A percentile compares a stretch with the other conserved stretches of the same genome.
These are phyloP conservation scores for Cynodonichthys magdalenae DNA, from an alignment of 2,797 vertebrate species.

Conservation along the genomic window DNA sequence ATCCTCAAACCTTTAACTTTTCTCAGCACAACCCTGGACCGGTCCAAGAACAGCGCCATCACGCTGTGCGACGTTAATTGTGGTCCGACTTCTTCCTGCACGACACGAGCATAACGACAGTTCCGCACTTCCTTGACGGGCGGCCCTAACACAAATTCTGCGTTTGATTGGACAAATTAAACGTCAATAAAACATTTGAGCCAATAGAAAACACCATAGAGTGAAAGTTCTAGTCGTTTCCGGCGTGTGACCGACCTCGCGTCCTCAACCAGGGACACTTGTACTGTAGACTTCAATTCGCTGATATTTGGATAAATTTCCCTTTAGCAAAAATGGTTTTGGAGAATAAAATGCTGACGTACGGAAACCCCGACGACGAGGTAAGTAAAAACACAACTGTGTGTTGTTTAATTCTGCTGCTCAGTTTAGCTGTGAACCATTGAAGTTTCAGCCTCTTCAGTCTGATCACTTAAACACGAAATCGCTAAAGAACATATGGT, in stretches of 20 bases:
- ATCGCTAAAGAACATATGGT: no score
- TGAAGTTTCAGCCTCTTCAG: no score
- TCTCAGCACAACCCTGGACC: conserved; percentile 45
- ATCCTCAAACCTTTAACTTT: conserved; percentile 59
- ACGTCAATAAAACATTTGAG: neutral
- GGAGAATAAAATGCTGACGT: conserved; percentile 69
- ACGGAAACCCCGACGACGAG: conserved; percentile 74
- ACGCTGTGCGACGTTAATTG: conserved; percentile 20
- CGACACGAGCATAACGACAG: neutral
- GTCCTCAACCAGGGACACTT: conserved; percentile 50
- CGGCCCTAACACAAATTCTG: accelerated
- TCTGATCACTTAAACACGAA: no score
- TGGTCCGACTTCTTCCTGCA: conserved; percentile 29
- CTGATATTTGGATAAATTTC: neutral
- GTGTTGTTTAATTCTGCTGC: conserved; percentile 3
- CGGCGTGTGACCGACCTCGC: conserved; percentile 69
- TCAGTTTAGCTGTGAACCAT: no score
- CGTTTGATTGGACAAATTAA: conserved; percentile 8
- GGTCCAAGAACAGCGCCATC: conserved; percentile 73
- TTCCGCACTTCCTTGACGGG: conserved; percentile 46
- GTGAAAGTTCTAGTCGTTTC: conserved; percentile 33
- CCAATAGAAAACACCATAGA: conserved; percentile 51
- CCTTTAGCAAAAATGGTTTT: conserved; percentile 63
- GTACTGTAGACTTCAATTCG: accelerated
- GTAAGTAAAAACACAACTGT: conserved; percentile 30